These are phyloP conservation scores for Geothlypis trichas DNA, from an alignment of 2,113 vertebrate genomes.

Conservation along the genomic window DNA sequence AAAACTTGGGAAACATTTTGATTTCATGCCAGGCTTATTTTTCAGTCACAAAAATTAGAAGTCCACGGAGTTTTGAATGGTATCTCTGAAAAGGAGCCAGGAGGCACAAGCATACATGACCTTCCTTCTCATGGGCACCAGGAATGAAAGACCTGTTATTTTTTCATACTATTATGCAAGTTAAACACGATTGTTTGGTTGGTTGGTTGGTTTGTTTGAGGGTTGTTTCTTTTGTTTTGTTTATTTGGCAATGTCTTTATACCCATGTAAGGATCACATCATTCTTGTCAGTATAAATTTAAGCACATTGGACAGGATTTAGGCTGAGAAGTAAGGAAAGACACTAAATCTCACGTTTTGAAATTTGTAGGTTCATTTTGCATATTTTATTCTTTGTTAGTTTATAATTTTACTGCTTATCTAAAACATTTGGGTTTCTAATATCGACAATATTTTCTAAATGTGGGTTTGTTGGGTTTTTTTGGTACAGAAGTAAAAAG, in stretches of 20 bases:
- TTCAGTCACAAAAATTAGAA: neutral
- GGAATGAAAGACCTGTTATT: neutral
- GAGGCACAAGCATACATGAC: neutral
- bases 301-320: neutral
- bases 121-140: neutral
- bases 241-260: neutral
- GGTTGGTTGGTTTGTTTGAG: neutral
- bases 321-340: neutral
- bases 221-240: neutral
- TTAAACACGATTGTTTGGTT: neutral
- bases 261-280: neutral
- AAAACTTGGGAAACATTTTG: neutral
- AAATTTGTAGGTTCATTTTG: neutral
- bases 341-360: neutral
- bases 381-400: neutral
- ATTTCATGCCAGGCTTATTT: neutral
- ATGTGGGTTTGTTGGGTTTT: rapidly evolving
- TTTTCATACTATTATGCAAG: neutral
- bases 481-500: neutral
- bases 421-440: neutral
- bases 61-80: neutral
- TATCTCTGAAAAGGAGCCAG: neutral
- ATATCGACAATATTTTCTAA: neutral
- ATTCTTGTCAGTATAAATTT: neutral
- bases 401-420: neutral